phyloP scores from a whole-genome alignment of 2,888 invertebrate species.

The Drosophila formosana region DNA sequence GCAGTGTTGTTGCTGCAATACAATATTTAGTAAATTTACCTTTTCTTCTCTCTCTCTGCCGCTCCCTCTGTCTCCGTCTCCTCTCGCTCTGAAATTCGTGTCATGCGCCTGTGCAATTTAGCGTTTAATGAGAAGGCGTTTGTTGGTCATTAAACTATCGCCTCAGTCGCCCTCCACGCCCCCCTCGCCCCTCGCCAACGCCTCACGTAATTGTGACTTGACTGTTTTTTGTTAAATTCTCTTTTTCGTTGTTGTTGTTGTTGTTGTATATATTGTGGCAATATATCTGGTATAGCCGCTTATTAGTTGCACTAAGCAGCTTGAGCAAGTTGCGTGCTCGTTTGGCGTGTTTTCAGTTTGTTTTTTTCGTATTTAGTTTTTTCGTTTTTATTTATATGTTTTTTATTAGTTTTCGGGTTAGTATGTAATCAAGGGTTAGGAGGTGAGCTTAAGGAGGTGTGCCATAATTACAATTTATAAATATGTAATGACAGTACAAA shows the following conservation, averaged over 20 bases:
- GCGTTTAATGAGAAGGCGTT: constrained; percentile 81
- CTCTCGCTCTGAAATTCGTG: constrained; percentile 58
- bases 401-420: constrained; percentile 40
- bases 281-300: constrained; percentile 53
- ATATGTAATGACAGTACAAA: constrained; percentile 20
- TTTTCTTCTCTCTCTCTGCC: constrained; percentile 32
- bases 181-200: constrained; percentile 3
- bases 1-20: constrained; percentile 20
- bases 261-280: constrained; percentile 29
- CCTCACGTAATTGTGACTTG: constrained; percentile 67
- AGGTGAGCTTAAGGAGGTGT: constrained; percentile 43
- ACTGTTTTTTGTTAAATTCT: constrained; percentile 53
- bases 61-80: constrained; percentile 1
- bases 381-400: constrained; percentile 3
- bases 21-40: constrained; percentile 60
- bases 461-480: constrained; percentile 21
- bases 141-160: constrained; percentile 74
- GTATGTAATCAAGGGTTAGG: constrained; percentile 63
- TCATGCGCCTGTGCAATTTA: constrained; percentile 77
- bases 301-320: constrained; percentile 72
- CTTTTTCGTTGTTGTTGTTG: constrained; percentile 22
- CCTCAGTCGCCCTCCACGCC: constrained; percentile 32
- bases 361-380: constrained; percentile 20
- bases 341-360: constrained; percentile 54
- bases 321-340: constrained; percentile 67